Conservation (phyloP, 2,113 vertebrate genomes). For the Clupea harengus region DNA sequence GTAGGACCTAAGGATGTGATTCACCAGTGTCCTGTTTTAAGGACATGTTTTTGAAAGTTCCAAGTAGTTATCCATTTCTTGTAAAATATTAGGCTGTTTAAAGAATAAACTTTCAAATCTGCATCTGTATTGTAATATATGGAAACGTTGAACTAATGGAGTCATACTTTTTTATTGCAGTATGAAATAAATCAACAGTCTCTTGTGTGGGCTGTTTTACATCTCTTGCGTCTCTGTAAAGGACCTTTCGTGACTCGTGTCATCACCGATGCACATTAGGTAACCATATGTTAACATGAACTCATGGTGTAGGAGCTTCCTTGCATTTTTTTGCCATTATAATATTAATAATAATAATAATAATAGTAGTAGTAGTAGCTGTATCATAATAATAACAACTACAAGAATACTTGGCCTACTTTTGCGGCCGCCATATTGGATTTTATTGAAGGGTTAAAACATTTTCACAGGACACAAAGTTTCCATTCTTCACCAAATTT, state of each 20-base stretch:
- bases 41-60: constrained; percentile 73
- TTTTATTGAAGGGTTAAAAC: too few relatives aligned
- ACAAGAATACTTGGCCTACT: too few relatives aligned
- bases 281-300: background rate
- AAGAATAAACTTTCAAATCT: constrained; percentile 81
- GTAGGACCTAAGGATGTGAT: constrained; percentile 68
- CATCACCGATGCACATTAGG: background rate
- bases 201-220: constrained; percentile 65
- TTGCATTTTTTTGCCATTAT: background rate
- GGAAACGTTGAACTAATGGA: constrained; percentile 68
- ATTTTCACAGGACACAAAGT: too few relatives aligned
- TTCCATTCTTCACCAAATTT: too few relatives aligned
- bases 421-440: too few relatives aligned
- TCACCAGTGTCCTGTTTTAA: constrained; percentile 81
- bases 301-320: background rate
- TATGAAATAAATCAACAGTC: constrained; percentile 68
- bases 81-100: constrained; percentile 83
- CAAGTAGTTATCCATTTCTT: constrained; percentile 80
- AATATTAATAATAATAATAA: background rate
- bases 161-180: constrained; percentile 75
- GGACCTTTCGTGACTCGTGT: background rate
- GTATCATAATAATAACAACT: too few relatives aligned
- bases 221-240: constrained; percentile 47
- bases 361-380: too few relatives aligned
- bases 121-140: constrained; percentile 84